phyloP scores from a whole-genome alignment of 2,797 vertebrate species.

The Gadopsis marmoratus region DNA sequence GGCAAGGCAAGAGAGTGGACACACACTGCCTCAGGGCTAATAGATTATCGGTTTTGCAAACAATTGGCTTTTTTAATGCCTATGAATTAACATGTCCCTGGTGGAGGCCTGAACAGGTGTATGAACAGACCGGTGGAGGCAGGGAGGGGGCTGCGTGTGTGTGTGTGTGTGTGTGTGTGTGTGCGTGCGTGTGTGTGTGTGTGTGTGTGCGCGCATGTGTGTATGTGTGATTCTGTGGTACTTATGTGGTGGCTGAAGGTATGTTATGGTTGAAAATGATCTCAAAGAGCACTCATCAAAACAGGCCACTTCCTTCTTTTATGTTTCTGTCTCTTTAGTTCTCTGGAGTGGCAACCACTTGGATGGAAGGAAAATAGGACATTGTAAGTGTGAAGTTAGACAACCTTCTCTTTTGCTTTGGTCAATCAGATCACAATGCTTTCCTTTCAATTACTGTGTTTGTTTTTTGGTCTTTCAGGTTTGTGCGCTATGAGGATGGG shows the following conservation, averaged over 20 bases:
- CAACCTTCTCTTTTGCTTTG: slow-evolving; percentile 81
- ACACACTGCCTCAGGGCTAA: slow-evolving; percentile 83
- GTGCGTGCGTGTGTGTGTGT: slow-evolving; percentile 19
- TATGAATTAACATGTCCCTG: slow-evolving; percentile 89
- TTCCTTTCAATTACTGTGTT: slow-evolving; percentile 56
- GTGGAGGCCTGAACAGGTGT: slow-evolving; percentile 84
- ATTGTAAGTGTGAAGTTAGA: slow-evolving; percentile 86
- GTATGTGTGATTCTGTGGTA: slow-evolving; percentile 47
- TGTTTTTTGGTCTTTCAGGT: slow-evolving; percentile 51
- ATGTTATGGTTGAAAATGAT: slow-evolving; percentile 78
- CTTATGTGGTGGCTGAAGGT: slow-evolving; percentile 65
- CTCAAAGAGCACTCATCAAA: slow-evolving; percentile 85
- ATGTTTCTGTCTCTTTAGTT: slow-evolving; percentile 87
- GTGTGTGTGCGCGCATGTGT: not conserved
- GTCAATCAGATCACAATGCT: slow-evolving; percentile 69
- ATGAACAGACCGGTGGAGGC: slow-evolving; percentile 81
- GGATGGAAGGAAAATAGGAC: slow-evolving; percentile 89
- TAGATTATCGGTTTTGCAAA: slow-evolving; percentile 88
- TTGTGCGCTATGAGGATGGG: slow-evolving; percentile 36
- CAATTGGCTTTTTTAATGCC: slow-evolving; percentile 89
- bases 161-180: not conserved
- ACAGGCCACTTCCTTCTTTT: slow-evolving; percentile 83
- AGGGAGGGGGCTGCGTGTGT: slow-evolving; percentile 67
- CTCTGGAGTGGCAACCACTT: slow-evolving; percentile 88
- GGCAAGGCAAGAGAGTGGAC: slow-evolving; percentile 81